Conservation (phyloP, 2,113 vertebrate genomes). For the Passer montanus region DNA sequence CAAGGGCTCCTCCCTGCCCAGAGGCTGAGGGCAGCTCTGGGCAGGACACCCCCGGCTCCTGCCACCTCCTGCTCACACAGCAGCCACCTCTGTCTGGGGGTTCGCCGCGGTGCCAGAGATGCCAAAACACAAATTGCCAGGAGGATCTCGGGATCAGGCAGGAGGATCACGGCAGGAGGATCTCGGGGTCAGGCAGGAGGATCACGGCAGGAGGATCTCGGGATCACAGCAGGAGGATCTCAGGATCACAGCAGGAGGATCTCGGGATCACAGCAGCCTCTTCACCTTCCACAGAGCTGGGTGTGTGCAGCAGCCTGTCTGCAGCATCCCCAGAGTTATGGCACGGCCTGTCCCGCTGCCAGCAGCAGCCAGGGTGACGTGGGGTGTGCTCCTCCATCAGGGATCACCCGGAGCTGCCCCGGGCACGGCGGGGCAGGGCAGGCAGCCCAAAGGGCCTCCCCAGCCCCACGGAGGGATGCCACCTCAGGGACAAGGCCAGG, state of each 20-base stretch:
- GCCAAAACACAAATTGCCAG: conserved; percentile 32
- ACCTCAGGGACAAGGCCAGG: neutral
- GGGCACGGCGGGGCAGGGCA: neutral
- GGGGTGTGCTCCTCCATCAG: conserved; percentile 3
- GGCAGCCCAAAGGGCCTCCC: fast-evolving
- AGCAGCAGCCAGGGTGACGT: conserved; percentile 38
- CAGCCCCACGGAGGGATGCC: fast-evolving
- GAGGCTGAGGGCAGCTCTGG: neutral
- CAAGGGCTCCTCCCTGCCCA: fast-evolving
- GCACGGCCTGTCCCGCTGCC: conserved; percentile 63
- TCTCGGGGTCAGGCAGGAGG: too few relatives aligned
- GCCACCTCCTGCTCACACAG: fast-evolving
- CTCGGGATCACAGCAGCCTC: conserved; percentile 44
- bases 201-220: too few relatives aligned
- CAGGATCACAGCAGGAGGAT: neutral
- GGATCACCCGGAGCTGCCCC: neutral
- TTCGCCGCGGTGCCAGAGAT: neutral
- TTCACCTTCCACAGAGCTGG: conserved; percentile 37
- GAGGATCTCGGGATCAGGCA: neutral
- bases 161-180: too few relatives aligned
- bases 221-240: too few relatives aligned
- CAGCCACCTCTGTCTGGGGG: fast-evolving
- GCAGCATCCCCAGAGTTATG: conserved; percentile 58
- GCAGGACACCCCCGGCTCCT: neutral
- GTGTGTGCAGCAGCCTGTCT: conserved; percentile 26